Conservation (phyloP, 2,888 invertebrate species). For the Campaea margaritaria region DNA sequence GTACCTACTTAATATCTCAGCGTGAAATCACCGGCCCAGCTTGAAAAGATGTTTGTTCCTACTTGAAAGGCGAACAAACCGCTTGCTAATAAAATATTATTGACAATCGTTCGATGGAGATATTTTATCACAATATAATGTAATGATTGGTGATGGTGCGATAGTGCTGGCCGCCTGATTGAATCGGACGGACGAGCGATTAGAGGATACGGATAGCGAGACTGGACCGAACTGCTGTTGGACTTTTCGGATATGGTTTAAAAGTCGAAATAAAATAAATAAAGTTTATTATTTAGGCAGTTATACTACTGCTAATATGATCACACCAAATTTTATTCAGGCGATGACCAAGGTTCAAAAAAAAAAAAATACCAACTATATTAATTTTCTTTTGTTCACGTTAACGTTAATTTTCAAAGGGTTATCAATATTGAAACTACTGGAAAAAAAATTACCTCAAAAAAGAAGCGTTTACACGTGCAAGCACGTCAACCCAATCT, state of each 20-base stretch:
- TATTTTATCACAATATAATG: slow-evolving; percentile 53
- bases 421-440: too few relatives aligned
- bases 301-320: too few relatives aligned
- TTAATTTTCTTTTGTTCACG: too few relatives aligned
- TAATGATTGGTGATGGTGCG: slow-evolving; percentile 59
- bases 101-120: slow-evolving; percentile 46
- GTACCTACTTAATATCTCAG: slow-evolving; percentile 10
- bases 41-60: slow-evolving; percentile 28
- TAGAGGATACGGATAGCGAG: slow-evolving; percentile 7
- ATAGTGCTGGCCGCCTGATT: slow-evolving; percentile 36
- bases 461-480: neutral
- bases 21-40: slow-evolving; percentile 25
- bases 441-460: too few relatives aligned
- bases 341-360: too few relatives aligned
- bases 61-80: slow-evolving; percentile 43
- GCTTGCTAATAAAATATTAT: slow-evolving; percentile 48
- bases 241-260: slow-evolving; percentile 15
- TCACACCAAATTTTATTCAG: too few relatives aligned
- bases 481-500: slow-evolving; percentile 10
- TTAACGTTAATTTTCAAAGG: too few relatives aligned
- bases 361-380: too few relatives aligned
- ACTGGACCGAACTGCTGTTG: neutral
- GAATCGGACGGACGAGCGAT: slow-evolving; percentile 27
- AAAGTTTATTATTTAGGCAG: too few relatives aligned
- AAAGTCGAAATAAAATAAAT: too few relatives aligned